These are phyloP conservation scores for Oligia strigilis DNA, from an alignment of 2,888 invertebrate species.

Conservation along the genomic window DNA sequence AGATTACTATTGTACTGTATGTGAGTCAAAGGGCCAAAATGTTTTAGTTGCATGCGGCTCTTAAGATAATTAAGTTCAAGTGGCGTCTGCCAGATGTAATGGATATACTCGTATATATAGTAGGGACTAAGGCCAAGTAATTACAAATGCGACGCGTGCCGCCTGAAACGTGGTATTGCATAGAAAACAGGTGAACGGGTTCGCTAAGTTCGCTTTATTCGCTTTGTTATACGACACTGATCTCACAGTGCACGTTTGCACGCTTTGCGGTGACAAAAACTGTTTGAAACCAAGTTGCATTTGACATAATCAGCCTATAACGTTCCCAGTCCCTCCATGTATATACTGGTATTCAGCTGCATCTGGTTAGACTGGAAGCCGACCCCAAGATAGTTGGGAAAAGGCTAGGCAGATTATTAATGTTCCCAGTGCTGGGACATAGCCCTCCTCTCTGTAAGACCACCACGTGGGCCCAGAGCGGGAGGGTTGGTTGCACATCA, in stretches of 20 bases:
- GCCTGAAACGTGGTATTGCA: constrained; percentile 6
- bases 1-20: too few relatives aligned
- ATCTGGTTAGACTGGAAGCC: not conserved
- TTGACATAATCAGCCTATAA: not conserved
- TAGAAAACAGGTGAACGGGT: constrained; percentile 7
- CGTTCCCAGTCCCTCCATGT: not conserved
- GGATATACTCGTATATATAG: too few relatives aligned
- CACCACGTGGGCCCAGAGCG: not conserved
- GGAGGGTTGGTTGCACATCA: not conserved
- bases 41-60: not conserved
- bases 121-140: not conserved
- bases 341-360: not conserved
- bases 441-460: not conserved
- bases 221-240: constrained; percentile 11
- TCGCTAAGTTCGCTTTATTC: not conserved
- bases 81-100: constrained; percentile 13
- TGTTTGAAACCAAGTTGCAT: not conserved
- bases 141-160: constrained; percentile 18
- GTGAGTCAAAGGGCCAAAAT: not conserved
- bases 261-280: not conserved
- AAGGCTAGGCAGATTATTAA: not conserved
- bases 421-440: not conserved
- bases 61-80: constrained; percentile 31
- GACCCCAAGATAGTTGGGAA: not conserved
- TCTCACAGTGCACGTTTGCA: not conserved